These are phyloP conservation scores for Leistus spinibarbis DNA, from an alignment of 2,888 invertebrate species.

Conservation along the genomic window DNA sequence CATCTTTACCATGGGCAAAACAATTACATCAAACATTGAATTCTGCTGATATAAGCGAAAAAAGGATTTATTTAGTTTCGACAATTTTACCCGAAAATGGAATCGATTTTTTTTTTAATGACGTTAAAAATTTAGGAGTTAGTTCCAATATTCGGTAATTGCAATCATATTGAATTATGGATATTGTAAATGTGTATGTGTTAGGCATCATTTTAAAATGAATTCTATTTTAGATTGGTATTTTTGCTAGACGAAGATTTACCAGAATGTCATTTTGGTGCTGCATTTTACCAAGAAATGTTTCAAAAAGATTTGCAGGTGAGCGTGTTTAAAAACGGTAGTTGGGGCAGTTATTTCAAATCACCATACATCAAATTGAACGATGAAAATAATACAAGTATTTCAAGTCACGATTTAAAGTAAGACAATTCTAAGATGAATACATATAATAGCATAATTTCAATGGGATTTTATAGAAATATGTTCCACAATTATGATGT, in stretches of 20 bases:
- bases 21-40: not conserved
- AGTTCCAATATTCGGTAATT: not conserved
- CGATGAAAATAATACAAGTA: not conserved
- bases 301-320: constrained; percentile 75
- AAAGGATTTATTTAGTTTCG: not conserved
- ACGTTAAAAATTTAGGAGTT: not conserved
- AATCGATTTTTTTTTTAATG: not conserved
- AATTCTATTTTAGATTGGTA: constrained; percentile 52
- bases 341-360: constrained; percentile 16
- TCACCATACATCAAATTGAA: not conserved
- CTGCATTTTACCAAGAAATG: constrained; percentile 69
- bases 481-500: not conserved
- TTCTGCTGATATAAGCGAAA: not conserved
- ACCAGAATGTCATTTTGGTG: constrained; percentile 67
- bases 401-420: not conserved
- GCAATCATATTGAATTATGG: not conserved
- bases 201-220: not conserved
- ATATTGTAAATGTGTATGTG: no score
- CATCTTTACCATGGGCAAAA: not conserved
- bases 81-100: not conserved
- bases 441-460: not conserved
- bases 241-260: constrained; percentile 68
- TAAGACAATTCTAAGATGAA: not conserved
- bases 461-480: constrained; percentile 8
- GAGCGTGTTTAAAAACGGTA: constrained; percentile 73